A percentile compares a stretch with the other conserved stretches of the same genome.
phyloP scores from a whole-genome alignment of 2,888 invertebrate species.

The Hirtodrosophila duncani region DNA sequence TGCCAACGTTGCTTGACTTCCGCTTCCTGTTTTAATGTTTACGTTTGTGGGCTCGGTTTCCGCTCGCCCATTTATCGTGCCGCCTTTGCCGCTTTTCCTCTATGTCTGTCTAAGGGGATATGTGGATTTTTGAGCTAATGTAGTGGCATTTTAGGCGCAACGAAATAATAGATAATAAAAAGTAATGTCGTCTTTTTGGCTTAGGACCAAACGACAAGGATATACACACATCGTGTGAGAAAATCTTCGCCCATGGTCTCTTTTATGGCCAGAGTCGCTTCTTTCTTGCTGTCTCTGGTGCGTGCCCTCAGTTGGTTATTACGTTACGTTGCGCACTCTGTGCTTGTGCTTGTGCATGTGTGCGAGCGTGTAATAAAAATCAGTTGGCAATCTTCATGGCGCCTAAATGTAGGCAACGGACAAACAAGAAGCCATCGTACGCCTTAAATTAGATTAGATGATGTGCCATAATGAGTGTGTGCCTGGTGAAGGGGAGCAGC shows the following conservation, averaged over 20 bases:
- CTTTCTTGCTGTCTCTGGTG: conserved; percentile 24
- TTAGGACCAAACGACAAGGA: conserved; percentile 31
- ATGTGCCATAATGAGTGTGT: conserved; percentile 69
- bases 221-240: conserved; percentile 18
- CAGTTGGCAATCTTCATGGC: conserved; percentile 52
- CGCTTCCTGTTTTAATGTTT: conserved; percentile 70
- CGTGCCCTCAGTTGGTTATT: conserved; percentile 63
- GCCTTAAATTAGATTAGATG: conserved; percentile 63
- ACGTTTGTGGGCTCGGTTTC: conserved; percentile 48
- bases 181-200: conserved; percentile 66
- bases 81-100: neutral
- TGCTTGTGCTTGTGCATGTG: conserved; percentile 4
- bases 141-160: conserved; percentile 62
- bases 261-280: conserved; percentile 19
- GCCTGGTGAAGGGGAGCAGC: neutral
- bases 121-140: conserved; percentile 62
- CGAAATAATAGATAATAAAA: conserved; percentile 71
- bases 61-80: neutral
- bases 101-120: conserved; percentile 11
- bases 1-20: conserved; percentile 42
- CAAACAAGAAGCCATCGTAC: conserved; percentile 40
- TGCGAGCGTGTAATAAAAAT: conserved; percentile 63
- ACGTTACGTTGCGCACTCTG: conserved; percentile 44
- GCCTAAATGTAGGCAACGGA: conserved; percentile 47
- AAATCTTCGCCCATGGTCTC: conserved; percentile 6